Evolutionary conservation across 2,797 vertebrate species (phyloP), one percentile per base, ranked within the genome.

Genomic region (Helostoma temminkii): DNA sequence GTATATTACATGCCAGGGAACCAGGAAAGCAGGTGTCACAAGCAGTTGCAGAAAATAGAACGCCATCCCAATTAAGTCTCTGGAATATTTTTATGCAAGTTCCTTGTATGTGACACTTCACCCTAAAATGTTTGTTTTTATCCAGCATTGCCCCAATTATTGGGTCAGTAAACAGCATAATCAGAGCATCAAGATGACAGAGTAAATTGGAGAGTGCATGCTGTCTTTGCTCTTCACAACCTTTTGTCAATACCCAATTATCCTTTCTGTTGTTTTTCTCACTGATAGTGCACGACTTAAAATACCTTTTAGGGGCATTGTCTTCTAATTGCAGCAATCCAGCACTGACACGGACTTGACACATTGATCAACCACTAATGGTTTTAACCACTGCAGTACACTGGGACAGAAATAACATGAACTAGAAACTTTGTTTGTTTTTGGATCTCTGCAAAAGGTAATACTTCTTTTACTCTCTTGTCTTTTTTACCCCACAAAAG

Each of bases 181-280:
- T 91, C 88, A 89, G 87, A 89, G 84, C 83, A 84, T 90, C 75
- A 55, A 81, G 86, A 88, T 92, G 91, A 92, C 92, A 86, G 81
- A 70, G 86, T 79, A 83, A 93, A 93, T 83, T 85, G 91, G 88
- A 86, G 86, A 83, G 82, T 81, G 82, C 78, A 52, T 74, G 78
- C 74, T 73, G 78, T 83, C 84, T 85, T 76, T 73, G 84, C 75
- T 82, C 86, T 87, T 85, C 88, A 74, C 84, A 83, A 81, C 76
- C 78, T 88, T 93, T 88, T 80, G 89, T 94, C 93, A 93, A 95
- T 94, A 94, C 77, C 80, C 89, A 94, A 93, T 94, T 94, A 93
- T 92, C 85, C 81, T 88, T 88, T 87, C 83, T 48, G 78, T 76
- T 90, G 88, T 85, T 66, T 81, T 73, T 76, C 76, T 72, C 78